These are phyloP conservation scores for Phorcus lineatus DNA, from an alignment of 2,888 invertebrate genomes.

Conservation along the genomic window DNA sequence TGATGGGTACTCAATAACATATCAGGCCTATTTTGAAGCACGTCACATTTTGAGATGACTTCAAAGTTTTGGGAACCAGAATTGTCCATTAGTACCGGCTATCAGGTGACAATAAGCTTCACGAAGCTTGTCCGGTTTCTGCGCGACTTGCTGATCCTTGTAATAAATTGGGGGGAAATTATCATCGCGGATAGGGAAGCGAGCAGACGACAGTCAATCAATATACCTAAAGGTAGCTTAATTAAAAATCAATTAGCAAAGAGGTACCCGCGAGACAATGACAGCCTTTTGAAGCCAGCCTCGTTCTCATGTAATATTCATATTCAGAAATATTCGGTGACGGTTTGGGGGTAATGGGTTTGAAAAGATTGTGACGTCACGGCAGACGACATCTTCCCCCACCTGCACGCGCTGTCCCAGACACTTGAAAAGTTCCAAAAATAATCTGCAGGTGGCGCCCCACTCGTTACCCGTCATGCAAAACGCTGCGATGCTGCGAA, in stretches of 20 bases:
- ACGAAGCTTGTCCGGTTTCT: not conserved
- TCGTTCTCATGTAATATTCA: slow-evolving; percentile 13
- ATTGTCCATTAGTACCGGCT: slow-evolving; percentile 18
- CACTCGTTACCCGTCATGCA: no score
- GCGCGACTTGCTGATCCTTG: not conserved
- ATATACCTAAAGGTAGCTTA: slow-evolving; percentile 15
- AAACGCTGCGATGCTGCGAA: no score
- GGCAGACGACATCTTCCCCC: not conserved
- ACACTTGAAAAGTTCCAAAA: no score
- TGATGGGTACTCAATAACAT: slow-evolving; percentile 18
- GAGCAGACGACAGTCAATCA: slow-evolving; percentile 2
- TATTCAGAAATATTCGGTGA: not conserved
- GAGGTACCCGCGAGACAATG: not conserved
- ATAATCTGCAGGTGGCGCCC: no score
- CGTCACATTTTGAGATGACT: slow-evolving; percentile 16
- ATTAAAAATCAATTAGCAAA: slow-evolving; percentile 17
- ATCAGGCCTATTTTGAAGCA: slow-evolving; percentile 3
- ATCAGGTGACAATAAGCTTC: slow-evolving; percentile 11
- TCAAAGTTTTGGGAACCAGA: slow-evolving; percentile 26
- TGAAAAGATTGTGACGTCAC: not conserved
- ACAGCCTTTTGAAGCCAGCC: not conserved
- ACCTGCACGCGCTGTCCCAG: not conserved
- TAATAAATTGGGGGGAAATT: slow-evolving; percentile 22
- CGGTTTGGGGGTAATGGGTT: not conserved
- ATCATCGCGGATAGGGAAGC: slow-evolving; percentile 8